These are phyloP conservation scores for Drosophila affinis DNA, from an alignment of 2,888 invertebrate genomes.

Conservation along the genomic window DNA sequence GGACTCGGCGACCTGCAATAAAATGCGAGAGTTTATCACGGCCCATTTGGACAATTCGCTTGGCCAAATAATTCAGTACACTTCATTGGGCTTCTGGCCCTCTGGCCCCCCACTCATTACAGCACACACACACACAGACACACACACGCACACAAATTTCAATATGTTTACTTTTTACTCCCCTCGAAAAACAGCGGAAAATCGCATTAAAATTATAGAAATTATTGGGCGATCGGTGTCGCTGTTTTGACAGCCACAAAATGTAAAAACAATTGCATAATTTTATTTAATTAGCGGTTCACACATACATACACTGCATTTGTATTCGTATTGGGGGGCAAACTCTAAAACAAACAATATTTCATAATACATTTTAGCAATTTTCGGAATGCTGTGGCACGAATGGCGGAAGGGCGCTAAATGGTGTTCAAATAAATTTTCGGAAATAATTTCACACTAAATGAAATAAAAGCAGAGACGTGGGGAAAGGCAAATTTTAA, in stretches of 20 bases:
- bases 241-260: conserved; percentile 43
- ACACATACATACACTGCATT: conserved; percentile 8
- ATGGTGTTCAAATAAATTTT: conserved; percentile 8
- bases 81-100: conserved; percentile 57
- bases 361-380: conserved; percentile 1
- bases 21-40: conserved; percentile 64
- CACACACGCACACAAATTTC: not conserved
- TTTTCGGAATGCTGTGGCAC: conserved; percentile 18
- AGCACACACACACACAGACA: not conserved
- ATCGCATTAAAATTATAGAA: conserved; percentile 37
- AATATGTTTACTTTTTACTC: not conserved
- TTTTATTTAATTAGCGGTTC: conserved; percentile 62
- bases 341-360: conserved; percentile 13
- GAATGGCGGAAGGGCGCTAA: not conserved
- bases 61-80: conserved; percentile 53
- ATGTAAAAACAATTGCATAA: conserved; percentile 69
- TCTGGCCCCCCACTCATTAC: too few species aligned
- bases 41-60: conserved; percentile 26
- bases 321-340: not conserved
- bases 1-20: conserved; percentile 66
- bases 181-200: not conserved
- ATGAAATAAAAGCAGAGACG: not conserved
- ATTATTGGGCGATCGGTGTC: conserved; percentile 5
- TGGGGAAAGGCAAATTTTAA: not conserved
- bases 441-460: conserved; percentile 1